A percentile compares a stretch with the other conserved stretches of the same genome.
phyloP scores from a whole-genome alignment of 2,888 invertebrate genomes.

The Pristionchus entomophagus region DNA sequence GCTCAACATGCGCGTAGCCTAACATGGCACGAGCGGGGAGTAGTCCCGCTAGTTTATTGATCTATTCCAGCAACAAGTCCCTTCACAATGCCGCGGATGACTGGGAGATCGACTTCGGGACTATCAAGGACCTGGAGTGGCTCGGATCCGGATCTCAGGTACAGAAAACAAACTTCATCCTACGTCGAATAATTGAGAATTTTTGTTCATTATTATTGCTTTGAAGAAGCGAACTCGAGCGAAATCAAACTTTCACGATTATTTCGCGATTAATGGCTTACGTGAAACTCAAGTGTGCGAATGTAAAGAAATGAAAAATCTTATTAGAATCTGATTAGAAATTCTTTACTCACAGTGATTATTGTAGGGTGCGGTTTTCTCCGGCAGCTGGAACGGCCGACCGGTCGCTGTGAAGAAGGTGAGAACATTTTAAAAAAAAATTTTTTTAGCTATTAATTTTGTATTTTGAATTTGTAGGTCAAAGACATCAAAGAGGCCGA shows the following conservation, averaged over 20 bases:
- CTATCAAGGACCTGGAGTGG: slow-evolving; percentile 90
- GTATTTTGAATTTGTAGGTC: slow-evolving; percentile 81
- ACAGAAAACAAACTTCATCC: no score
- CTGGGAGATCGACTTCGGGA: slow-evolving; percentile 96
- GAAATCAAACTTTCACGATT: not conserved
- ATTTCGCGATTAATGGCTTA: not conserved
- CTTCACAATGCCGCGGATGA: slow-evolving; percentile 77
- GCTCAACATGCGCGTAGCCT: no score
- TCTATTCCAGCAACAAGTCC: slow-evolving; percentile 13
- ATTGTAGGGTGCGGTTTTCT: slow-evolving; percentile 81
- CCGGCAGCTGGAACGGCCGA: slow-evolving; percentile 85
- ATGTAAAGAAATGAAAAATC: no score
- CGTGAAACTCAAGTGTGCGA: not conserved
- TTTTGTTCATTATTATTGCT: not conserved
- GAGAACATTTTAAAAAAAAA: not conserved
- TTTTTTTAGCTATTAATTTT: not conserved
- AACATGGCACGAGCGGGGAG: no score
- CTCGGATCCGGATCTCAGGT: slow-evolving; percentile 94
- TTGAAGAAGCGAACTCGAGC: not conserved
- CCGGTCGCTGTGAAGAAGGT: slow-evolving; percentile 95
- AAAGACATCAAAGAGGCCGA: slow-evolving; percentile 92
- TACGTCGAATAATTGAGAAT: no score
- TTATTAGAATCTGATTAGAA: no score
- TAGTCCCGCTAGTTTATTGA: no score
- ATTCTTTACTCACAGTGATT: no score